These are phyloP conservation scores for Heterohyrax brucei DNA, from an alignment of 2,797 vertebrate species.

Conservation along the genomic window DNA sequence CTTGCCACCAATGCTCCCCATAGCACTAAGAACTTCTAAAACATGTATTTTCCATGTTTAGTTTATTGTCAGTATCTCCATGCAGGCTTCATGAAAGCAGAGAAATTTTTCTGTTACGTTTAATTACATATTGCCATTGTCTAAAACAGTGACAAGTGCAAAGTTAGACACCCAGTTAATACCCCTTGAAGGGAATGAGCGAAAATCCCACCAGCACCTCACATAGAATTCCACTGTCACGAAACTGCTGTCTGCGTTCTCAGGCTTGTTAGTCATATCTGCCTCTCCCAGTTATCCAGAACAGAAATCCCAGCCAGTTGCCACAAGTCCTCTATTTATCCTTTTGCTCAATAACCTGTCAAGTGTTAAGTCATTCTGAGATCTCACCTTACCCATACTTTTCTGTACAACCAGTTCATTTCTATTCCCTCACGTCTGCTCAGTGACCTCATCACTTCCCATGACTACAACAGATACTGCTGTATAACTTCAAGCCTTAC, in stretches of 20 bases:
- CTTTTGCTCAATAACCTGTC: background rate
- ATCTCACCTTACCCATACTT: background rate
- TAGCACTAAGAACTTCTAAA: background rate
- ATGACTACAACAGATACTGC: background rate
- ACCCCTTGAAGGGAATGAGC: background rate
- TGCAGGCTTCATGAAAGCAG: background rate
- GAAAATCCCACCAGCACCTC: background rate
- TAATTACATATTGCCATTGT: background rate
- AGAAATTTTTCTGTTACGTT: background rate
- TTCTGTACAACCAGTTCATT: background rate
- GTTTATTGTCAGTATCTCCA: background rate
- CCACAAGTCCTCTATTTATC: background rate
- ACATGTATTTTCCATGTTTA: background rate
- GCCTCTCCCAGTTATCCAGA: background rate
- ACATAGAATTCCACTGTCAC: background rate
- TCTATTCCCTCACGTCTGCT: background rate
- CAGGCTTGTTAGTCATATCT: background rate
- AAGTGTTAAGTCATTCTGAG: background rate
- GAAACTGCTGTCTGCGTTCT: background rate
- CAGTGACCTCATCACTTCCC: background rate
- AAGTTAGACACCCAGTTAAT: background rate
- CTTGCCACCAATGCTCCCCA: no score
- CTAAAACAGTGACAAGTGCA: background rate
- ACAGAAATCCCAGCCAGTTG: slow-evolving; percentile 2
- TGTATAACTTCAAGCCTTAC: background rate